These are phyloP conservation scores for Leucosticte australis DNA, from an alignment of 2,113 vertebrate genomes.

Conservation along the genomic window DNA sequence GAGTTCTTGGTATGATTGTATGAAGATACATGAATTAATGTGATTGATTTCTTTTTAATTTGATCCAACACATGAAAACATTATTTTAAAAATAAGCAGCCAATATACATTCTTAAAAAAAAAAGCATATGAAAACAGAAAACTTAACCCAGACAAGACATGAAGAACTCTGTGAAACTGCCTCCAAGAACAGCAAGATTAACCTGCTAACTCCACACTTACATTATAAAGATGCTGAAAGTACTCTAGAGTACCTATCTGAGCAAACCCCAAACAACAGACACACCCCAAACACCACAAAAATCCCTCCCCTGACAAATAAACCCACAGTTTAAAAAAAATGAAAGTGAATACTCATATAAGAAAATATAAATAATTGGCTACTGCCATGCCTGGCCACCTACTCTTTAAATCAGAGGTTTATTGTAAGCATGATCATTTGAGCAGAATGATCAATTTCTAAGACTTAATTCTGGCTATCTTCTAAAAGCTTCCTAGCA, in stretches of 20 bases:
- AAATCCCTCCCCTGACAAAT: not conserved
- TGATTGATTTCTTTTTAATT: not conserved
- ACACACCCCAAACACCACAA: not conserved
- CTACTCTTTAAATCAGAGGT: not conserved
- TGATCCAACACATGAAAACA: not conserved
- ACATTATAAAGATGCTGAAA: not conserved
- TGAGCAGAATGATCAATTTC: constrained; percentile 23
- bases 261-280: not conserved
- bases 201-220: not conserved
- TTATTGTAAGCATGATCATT: not conserved
- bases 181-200: not conserved
- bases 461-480: constrained; percentile 42
- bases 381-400: not conserved
- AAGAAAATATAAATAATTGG: not conserved
- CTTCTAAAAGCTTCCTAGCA: constrained; percentile 8
- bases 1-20: not conserved
- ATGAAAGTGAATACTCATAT: not conserved
- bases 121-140: not conserved
- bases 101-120: not conserved
- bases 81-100: not conserved
- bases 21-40: not conserved
- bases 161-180: not conserved
- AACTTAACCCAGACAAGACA: not conserved
- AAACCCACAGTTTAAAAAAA: not conserved
- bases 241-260: not conserved